Base-by-base conservation (phyloP, 2,113 vertebrate species). In the Mobula birostris region DNA sequence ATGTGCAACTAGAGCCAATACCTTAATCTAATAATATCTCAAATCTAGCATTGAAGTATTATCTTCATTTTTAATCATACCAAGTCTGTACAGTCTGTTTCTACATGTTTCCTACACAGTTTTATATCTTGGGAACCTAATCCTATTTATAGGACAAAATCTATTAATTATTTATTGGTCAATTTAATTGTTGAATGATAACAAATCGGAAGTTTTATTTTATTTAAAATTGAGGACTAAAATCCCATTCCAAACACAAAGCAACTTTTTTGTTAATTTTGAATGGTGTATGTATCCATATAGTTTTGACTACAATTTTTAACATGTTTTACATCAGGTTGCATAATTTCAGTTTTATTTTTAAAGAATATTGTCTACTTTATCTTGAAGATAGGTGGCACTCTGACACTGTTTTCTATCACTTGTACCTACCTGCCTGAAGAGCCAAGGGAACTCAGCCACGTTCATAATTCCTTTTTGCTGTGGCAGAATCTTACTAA, bases 331-430 rank as follows among this genome's bases (percentile, higher is more conserved):
- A 27, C 85, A n/a, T 88, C 5, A 17, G 29, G n/a, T 63, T 32
- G 14, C 21, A 5, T 61, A 29, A 66, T 5, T 21, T 6, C 19
- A 88, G 11, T 66, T 7, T 29, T n/a, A 12, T 17, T 36, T 77
- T 0, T 74, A 87, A 87, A 14, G 1, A 12, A 14, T 63, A n/a
- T 66, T 88, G 58, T 32, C 85, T 88, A 66, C 85, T 66, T n/a
- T 88, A 63, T 88, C 29, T 88, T 66, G 85, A 88, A 88, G 85
- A 5, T 88, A 88, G 82, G 11, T 85, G 21, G 82, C 82, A 61
- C 48, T 82, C 36, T 82, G 79, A 17, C 79, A 48, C 79, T 48
- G 82, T 58, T 85, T 24, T 29, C 82, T 11, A 74, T 74, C 72
- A 21, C 21, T 74, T 74, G 72, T 48, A 48, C 17, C 68, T 48